Evolutionary conservation across 1,140 invertebrate species (phyloP), one percentile per base, ranked within the genome.

Genomic region (Liolophura sinensis): DNA sequence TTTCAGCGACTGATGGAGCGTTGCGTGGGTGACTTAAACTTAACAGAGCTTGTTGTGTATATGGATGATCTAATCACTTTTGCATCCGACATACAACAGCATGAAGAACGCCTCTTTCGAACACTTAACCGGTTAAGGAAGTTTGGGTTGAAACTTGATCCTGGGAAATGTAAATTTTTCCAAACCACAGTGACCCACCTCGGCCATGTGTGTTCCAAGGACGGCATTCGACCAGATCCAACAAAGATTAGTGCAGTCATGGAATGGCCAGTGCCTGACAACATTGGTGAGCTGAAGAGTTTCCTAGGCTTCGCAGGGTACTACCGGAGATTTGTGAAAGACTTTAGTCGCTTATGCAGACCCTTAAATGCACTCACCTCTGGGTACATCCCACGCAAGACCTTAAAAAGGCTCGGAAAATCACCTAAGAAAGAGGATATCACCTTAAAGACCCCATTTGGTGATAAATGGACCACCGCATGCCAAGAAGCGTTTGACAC

Each of bases 111-210:
- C 20, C 54, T 81, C 7, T 55, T 72, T 46, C 50, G 52, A n/a
- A 74, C 80, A 12, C 67, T 81, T 46, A 14, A 52, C 1, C 50
- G 68, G 57, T 47, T 81, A 14, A 56, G 49, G 20, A 59, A 73
- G 3, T 51, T 52, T 60, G 65, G 65, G 20, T 40, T 73, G 62
- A 76, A 47, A 60, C 67, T 20, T 61, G 20, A 60, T 24, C 65
- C 71, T 14, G 59, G 58, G 12, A 77, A 77, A 51, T 73, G 72
- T 54, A 64, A 82, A 49, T 87, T 88, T 68, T 80, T 78, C 20
- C 67, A 78, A 51, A 63, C 50, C 9, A 46, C 55, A 58, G 70
- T 82, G 1, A 61, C 3, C 31, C 79, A 66, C 67, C 59, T 80
- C 0, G 77, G 78, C 1, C 71, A 78, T 56, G 55, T 66, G 22